These are phyloP conservation scores for Acrossocheilus wenchowensis DNA, from an alignment of 2,797 vertebrate species.

Conservation along the genomic window DNA sequence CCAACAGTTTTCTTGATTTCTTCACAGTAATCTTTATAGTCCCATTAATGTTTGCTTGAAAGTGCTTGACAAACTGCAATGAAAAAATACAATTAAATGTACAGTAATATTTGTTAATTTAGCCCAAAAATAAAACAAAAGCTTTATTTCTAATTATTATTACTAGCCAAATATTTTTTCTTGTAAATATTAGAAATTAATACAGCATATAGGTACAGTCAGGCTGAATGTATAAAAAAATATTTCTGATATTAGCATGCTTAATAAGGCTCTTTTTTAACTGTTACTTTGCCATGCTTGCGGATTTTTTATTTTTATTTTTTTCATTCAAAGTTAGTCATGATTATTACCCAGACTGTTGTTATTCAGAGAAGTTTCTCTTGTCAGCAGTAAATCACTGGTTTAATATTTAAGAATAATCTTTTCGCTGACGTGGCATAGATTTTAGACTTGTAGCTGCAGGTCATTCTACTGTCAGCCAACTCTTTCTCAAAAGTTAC, in stretches of 20 bases:
- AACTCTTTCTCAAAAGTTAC: background rate
- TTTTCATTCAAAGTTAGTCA: background rate
- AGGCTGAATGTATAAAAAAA: background rate
- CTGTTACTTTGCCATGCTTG: background rate
- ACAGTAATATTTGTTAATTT: background rate
- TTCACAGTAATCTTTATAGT: conserved; percentile 48
- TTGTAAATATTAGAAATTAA: background rate
- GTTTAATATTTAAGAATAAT: background rate
- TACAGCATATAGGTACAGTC: background rate
- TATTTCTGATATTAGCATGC: background rate
- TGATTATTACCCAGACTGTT: background rate
- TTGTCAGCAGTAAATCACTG: background rate
- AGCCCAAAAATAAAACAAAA: background rate
- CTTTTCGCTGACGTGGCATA: no score
- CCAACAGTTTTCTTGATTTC: conserved; percentile 5
- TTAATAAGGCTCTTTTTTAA: background rate
- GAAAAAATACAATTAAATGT: background rate
- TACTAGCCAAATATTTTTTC: background rate
- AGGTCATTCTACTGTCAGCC: background rate
- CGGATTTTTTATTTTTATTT: background rate
- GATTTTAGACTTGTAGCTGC: background rate
- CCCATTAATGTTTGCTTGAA: conserved; percentile 24
- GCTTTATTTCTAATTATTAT: background rate
- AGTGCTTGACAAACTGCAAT: conserved; percentile 43
- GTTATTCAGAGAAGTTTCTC: background rate